A percentile compares a stretch with the other conserved stretches of the same genome.
Evolutionary conservation across 1,140 invertebrate species (phyloP).

Genomic region (Trinorchestia longiramus): DNA sequence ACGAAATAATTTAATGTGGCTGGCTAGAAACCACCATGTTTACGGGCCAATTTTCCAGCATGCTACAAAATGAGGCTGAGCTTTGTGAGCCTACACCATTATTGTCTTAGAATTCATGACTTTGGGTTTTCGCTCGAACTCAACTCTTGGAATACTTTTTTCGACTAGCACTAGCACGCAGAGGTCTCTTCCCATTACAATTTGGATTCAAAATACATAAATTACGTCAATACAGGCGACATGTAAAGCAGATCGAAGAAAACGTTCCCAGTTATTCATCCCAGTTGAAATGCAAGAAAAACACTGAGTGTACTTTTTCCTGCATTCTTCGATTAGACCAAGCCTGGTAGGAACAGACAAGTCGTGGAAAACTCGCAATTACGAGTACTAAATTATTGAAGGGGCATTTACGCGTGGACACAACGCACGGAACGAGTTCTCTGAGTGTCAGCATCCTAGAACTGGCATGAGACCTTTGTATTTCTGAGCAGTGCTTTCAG

Average conservation of each 20-base stretch:
- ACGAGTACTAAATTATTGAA: background rate
- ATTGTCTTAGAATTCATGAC: background rate
- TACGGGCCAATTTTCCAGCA: slow-evolving; percentile 39
- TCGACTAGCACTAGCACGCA: background rate
- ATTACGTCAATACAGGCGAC: background rate
- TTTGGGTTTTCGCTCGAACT: background rate
- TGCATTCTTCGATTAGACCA: background rate
- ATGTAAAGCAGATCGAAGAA: background rate
- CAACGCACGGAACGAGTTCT: background rate
- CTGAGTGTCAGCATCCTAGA: background rate
- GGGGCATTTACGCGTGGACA: background rate
- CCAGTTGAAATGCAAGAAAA: background rate
- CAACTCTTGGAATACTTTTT: background rate
- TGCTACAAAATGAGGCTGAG: background rate
- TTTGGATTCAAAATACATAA: background rate
- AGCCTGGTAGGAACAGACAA: background rate
- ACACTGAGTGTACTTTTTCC: background rate
- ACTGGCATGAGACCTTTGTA: background rate
- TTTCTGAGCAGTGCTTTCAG: background rate
- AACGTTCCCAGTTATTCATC: background rate
- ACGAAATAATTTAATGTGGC: slow-evolving; percentile 6
- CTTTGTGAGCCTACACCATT: slow-evolving; percentile 22
- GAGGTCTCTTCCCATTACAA: background rate
- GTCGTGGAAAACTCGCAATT: background rate
- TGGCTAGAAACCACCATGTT: slow-evolving; percentile 9